Conservation (phyloP, 2,113 vertebrate species). For the Rhegmatorhina hoffmannsi region DNA sequence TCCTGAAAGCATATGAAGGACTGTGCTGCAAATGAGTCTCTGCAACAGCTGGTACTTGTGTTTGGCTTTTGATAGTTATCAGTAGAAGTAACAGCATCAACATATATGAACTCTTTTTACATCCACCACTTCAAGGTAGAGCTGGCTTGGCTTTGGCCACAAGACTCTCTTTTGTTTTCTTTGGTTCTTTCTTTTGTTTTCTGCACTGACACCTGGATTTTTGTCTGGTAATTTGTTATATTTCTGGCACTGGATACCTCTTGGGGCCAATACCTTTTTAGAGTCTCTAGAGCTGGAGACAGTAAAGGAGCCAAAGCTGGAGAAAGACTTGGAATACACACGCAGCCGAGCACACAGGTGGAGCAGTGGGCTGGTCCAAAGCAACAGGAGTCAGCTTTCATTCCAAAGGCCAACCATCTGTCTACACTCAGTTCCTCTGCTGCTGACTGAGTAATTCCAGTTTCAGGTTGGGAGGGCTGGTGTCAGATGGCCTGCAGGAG, state of each 20-base stretch:
- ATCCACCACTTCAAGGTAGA: background rate
- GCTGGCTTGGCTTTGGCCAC: background rate
- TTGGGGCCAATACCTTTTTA: background rate
- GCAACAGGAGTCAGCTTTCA: background rate
- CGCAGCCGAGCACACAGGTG: background rate
- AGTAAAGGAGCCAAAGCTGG: background rate
- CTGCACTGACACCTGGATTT: background rate
- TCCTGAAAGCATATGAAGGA: background rate
- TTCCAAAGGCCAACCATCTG: background rate
- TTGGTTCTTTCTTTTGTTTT: background rate
- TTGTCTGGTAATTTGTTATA: background rate
- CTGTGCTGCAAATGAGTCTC: background rate
- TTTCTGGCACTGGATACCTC: background rate
- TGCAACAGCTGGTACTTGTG: background rate
- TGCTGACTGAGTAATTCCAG: background rate
- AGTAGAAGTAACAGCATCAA: background rate
- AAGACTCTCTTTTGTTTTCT: background rate
- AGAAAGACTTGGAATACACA: background rate
- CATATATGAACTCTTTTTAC: background rate
- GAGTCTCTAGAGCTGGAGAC: background rate
- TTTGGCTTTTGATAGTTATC: background rate
- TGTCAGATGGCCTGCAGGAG: background rate
- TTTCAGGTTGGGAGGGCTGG: background rate
- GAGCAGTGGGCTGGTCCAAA: background rate
- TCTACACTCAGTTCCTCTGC: background rate